Conservation (phyloP, 2,113 vertebrate species). For the Xenus cinereus region DNA sequence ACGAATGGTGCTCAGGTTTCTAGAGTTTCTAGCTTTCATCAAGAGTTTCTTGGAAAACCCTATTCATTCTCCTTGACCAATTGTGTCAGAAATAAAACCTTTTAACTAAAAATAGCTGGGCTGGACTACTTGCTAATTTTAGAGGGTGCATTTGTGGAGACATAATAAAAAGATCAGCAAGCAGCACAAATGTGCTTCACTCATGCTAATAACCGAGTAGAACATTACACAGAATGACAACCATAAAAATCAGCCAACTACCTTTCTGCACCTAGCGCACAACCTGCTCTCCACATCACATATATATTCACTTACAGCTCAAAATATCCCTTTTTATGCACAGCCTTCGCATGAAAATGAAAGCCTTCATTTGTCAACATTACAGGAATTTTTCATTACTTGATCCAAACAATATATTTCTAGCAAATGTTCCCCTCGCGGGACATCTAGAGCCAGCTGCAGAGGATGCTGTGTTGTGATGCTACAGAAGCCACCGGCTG, state of each 20-base stretch:
- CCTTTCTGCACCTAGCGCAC: neutral
- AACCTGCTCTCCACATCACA: neutral
- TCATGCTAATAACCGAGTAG: neutral
- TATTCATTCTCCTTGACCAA: neutral
- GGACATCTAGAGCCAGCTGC: neutral
- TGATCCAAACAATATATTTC: too few relatives aligned
- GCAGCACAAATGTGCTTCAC: neutral
- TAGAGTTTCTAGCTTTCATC: neutral
- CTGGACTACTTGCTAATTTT: conserved; percentile 16
- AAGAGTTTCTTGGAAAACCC: neutral
- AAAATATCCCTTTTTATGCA: neutral
- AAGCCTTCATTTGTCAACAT: neutral
- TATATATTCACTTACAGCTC: neutral
- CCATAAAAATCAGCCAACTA: neutral
- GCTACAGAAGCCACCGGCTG: neutral
- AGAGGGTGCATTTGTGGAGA: neutral
- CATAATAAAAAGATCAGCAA: neutral
- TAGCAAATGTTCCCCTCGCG: accelerated
- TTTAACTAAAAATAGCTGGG: conserved; percentile 20
- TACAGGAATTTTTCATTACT: neutral
- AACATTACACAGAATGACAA: neutral
- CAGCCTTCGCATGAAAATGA: neutral
- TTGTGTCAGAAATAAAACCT: conserved; percentile 21
- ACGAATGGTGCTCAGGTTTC: accelerated
- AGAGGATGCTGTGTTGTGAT: neutral